Percentiles rank a stretch among this genome's conserved stretches.
These are phyloP conservation scores for Atta colombica DNA, from an alignment of 1,140 invertebrate species.

Conservation along the genomic window DNA sequence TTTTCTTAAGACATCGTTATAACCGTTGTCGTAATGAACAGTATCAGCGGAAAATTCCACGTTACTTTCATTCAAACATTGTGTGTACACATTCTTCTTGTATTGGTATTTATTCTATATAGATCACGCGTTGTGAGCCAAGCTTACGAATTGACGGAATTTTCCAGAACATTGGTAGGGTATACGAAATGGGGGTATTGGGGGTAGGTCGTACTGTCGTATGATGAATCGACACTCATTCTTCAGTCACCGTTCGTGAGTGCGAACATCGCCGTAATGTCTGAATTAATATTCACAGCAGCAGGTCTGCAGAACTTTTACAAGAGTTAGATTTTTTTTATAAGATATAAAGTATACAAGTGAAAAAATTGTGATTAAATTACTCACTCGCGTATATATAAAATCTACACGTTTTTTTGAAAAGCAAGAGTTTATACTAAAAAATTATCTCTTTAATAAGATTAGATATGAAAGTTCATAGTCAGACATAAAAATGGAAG, in stretches of 20 bases:
- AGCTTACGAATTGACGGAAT: constrained; percentile 31
- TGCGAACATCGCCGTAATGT: not conserved
- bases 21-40: not conserved
- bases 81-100: constrained; percentile 1
- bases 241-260: not conserved
- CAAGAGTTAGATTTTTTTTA: not conserved
- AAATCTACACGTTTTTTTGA: not conserved
- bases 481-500: constrained; percentile 22
- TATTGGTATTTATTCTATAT: constrained; percentile 6
- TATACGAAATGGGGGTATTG: constrained; percentile 1
- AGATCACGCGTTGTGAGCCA: not conserved
- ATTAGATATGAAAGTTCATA: constrained; percentile 1
- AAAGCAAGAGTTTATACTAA: not conserved
- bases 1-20: not conserved
- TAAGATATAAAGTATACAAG: not conserved
- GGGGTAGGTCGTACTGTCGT: not conserved
- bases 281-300: constrained; percentile 2
- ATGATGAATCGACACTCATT: constrained; percentile 19
- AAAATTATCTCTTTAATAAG: not conserved
- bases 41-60: not conserved
- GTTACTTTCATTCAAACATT: not conserved
- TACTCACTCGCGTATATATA: not conserved
- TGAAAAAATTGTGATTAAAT: constrained; percentile 7
- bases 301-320: constrained; percentile 40
- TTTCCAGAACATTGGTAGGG: not conserved